phyloP scores from a whole-genome alignment of 2,113 vertebrate genomes.

The Orthochromis indermauri region DNA sequence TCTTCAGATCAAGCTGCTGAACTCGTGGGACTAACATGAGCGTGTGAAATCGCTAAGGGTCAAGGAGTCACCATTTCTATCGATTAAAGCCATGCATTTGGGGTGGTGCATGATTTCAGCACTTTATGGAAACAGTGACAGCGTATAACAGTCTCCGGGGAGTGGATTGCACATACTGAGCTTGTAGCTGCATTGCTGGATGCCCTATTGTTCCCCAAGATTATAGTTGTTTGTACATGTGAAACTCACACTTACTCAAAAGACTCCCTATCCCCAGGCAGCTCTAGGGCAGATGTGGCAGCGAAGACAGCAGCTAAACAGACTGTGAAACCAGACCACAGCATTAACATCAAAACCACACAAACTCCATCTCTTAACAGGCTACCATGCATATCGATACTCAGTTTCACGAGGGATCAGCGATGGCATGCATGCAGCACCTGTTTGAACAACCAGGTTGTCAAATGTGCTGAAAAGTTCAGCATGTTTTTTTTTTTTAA shows the following conservation, averaged over 20 bases:
- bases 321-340: not conserved
- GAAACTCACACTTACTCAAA: not conserved
- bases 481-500: rapidly evolving
- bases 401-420: not conserved
- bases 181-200: not conserved
- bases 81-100: not conserved
- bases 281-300: not conserved
- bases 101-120: not conserved
- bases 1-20: not conserved
- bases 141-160: not conserved
- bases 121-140: not conserved
- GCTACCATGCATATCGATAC: not conserved
- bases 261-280: not conserved
- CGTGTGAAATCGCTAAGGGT: not conserved
- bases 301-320: not conserved
- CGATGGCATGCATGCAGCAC: not conserved
- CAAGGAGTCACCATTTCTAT: not conserved
- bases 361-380: not conserved
- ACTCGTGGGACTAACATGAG: not conserved
- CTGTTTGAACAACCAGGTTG: not conserved
- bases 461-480: not conserved
- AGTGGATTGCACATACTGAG: not conserved
- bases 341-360: not conserved
- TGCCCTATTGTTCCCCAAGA: not conserved
- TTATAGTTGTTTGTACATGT: not conserved